Evolutionary conservation across 2,113 vertebrate species (phyloP).

Genomic region (Circaetus gallicus): DNA sequence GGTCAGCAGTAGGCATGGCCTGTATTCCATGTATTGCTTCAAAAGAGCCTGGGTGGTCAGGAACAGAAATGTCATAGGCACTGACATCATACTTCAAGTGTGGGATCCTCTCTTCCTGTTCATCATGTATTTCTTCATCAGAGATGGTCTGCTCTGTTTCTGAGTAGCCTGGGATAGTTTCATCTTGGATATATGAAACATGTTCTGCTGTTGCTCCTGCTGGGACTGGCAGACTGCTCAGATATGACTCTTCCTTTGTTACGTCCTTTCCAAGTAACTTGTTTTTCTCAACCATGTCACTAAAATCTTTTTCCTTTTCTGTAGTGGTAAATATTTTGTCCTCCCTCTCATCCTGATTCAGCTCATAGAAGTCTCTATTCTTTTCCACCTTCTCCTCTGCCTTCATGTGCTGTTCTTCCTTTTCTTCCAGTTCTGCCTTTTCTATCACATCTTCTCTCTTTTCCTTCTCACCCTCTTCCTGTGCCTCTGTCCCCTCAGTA

Average conservation of each 20-base stretch:
- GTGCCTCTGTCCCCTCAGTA: slow-evolving; percentile 35
- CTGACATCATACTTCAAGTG: slow-evolving; percentile 84
- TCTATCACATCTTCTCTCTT: slow-evolving; percentile 85
- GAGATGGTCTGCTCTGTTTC: slow-evolving; percentile 98
- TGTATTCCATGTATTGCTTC: slow-evolving; percentile 83
- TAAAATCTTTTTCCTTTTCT: slow-evolving; percentile 38
- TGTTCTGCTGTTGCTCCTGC: slow-evolving; percentile 81
- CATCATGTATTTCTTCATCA: slow-evolving; percentile 95
- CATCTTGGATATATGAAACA: slow-evolving; percentile 94
- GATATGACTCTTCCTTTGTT: slow-evolving; percentile 76
- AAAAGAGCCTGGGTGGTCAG: slow-evolving; percentile 83
- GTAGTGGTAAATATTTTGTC: not conserved
- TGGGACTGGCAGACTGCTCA: slow-evolving; percentile 73
- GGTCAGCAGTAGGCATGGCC: slow-evolving; percentile 57
- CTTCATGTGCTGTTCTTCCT: slow-evolving; percentile 77
- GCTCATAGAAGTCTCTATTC: slow-evolving; percentile 44
- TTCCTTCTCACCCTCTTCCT: slow-evolving; percentile 80
- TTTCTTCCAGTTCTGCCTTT: slow-evolving; percentile 91
- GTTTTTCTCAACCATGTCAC: not conserved
- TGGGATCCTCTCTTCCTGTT: slow-evolving; percentile 87
- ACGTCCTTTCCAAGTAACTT: slow-evolving; percentile 70
- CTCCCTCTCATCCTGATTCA: not conserved
- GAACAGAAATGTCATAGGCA: slow-evolving; percentile 84
- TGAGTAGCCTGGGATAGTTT: slow-evolving; percentile 95
- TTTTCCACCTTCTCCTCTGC: slow-evolving; percentile 64